Evolutionary conservation across 2,888 invertebrate genomes (phyloP).

Genomic region (Selenia dentaria): DNA sequence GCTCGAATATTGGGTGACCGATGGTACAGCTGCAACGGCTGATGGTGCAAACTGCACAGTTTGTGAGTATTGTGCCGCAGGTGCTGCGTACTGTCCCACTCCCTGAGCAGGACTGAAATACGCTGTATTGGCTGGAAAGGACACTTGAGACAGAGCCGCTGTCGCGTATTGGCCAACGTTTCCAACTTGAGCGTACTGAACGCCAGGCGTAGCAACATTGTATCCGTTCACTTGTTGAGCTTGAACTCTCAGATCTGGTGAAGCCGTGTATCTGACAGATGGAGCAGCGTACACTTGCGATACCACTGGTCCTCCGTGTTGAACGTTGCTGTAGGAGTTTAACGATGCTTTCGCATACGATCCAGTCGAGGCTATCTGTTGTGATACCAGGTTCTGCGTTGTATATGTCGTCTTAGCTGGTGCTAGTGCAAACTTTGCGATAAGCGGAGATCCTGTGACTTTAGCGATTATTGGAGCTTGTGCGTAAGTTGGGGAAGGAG

Average conservation of each 20-base stretch:
- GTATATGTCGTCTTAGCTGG: conserved; percentile 62
- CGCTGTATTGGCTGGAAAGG: conserved; percentile 38
- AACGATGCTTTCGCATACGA: conserved; percentile 73
- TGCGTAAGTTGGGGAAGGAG: conserved; percentile 71
- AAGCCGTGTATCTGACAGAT: conserved; percentile 59
- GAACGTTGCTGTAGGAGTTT: conserved; percentile 59
- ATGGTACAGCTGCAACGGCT: conserved; percentile 18
- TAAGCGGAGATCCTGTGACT: conserved; percentile 75
- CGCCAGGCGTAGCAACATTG: conserved; percentile 40
- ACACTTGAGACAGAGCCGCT: conserved; percentile 36
- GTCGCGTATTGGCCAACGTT: conserved; percentile 41
- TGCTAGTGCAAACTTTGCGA: conserved; percentile 62
- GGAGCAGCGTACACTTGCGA: conserved; percentile 74
- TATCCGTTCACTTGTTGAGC: conserved; percentile 40
- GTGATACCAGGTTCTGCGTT: conserved; percentile 62
- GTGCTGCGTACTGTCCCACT: conserved; percentile 20
- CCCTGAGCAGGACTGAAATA: conserved; percentile 42
- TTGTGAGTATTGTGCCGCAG: conserved; percentile 26
- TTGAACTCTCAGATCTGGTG: conserved; percentile 59
- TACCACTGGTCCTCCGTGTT: conserved; percentile 70
- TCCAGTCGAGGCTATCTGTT: conserved; percentile 55
- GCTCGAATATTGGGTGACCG: conserved; percentile 34
- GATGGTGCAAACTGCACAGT: conserved; percentile 29
- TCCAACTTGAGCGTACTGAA: conserved; percentile 52
- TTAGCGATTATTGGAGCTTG: conserved; percentile 81